phyloP scores from a whole-genome alignment of 2,113 vertebrate species.

The Nothobranchius kuhntae region DNA sequence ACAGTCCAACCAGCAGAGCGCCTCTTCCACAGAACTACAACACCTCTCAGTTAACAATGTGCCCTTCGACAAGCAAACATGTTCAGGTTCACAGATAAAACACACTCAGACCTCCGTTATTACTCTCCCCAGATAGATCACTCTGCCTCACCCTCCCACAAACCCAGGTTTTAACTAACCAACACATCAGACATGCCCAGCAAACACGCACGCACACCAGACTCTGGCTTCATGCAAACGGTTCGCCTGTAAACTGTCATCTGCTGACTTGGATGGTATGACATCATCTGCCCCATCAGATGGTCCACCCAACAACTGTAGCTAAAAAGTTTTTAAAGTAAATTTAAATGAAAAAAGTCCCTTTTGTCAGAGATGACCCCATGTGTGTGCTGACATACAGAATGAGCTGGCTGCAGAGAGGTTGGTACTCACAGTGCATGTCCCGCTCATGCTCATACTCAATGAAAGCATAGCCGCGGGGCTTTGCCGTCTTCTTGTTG shows the following conservation, averaged over 20 bases:
- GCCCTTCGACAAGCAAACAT: constrained; percentile 69
- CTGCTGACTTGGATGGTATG: not conserved
- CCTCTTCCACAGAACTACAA: constrained; percentile 76
- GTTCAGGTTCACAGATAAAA: constrained; percentile 63
- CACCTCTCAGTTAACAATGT: constrained; percentile 66
- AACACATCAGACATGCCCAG: constrained; percentile 37
- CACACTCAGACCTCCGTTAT: constrained; percentile 34
- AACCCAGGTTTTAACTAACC: constrained; percentile 46
- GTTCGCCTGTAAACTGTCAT: not conserved
- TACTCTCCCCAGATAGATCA: constrained; percentile 29
- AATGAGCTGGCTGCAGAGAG: not conserved
- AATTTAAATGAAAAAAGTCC: not conserved
- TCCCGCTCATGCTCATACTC: constrained; percentile 95
- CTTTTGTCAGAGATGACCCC: not conserved
- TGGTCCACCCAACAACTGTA: not conserved
- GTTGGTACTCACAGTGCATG: constrained; percentile 90
- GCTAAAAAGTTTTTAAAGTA: not conserved
- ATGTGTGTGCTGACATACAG: not conserved
- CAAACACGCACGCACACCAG: constrained; percentile 25
- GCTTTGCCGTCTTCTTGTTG: constrained; percentile 91
- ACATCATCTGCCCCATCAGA: not conserved
- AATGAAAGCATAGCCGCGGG: constrained; percentile 93
- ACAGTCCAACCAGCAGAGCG: constrained; percentile 71
- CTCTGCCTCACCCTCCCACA: constrained; percentile 21
- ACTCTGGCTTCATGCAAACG: constrained; percentile 44